Evolutionary conservation across 53 echinoderm and acorn worm species (phyloP), one percentile per base, ranked within the genome.

Genomic region (Henricia sp.): DNA sequence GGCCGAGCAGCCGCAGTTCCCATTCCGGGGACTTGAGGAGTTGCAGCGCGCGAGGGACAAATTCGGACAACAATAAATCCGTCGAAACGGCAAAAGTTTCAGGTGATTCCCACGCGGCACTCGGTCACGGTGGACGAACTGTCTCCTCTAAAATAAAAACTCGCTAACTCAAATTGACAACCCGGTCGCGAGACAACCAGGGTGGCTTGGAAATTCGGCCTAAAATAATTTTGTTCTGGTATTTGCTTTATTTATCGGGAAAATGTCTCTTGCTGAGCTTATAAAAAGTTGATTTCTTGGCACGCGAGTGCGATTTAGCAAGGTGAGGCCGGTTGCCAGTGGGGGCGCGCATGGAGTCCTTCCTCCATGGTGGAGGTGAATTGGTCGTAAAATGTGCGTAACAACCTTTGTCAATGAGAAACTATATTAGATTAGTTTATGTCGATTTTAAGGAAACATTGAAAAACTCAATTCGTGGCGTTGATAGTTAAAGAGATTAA

Each of bases 101-200:
- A 16, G 64, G 48, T 48, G 80, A 80, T 63, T 80, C 80, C 80
- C 80, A 62, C 62, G 64, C 48, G n/a, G n/a, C n/a, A n/a, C n/a
- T n/a, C 48, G 80, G 64, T 62, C 34, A 63, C 52, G 64, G 63
- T 23, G 64, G 80, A 28, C 21, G 40, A 64, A 48, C 43, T 37
- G 50, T 57, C 63, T 80, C 80, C 50, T 50, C 63, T 29, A 44
- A 50, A 80, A 41, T n/a, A 48, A 41, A 46, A 72, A 63, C 29
- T 63, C 48, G 64, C 30, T 63, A 80, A 80, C 50, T 28, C 63
- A 64, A 80, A 80, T 63, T 80, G 80, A 80, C 80, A 80, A 63
- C 46, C 64, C 46, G 63, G 33, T n/a, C 46, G 33, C 44, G 39
- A 37, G 37, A 33, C 80, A 30, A 57, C 80, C 43, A 63, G 80